Evolutionary conservation across 2,888 invertebrate species (phyloP).

Genomic region (Cylloceria caligata): DNA sequence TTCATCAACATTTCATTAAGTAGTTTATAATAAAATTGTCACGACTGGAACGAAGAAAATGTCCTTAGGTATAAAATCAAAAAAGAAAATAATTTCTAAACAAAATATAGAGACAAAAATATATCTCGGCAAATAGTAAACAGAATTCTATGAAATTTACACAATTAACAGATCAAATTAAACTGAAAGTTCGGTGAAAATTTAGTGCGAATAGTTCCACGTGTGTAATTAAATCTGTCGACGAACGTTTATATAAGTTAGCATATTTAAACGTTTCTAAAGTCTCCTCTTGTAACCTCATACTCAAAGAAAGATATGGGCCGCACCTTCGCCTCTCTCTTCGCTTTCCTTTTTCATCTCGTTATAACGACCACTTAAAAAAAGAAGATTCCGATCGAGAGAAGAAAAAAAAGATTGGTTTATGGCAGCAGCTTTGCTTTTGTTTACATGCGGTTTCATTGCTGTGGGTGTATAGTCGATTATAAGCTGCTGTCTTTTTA

Average conservation of each 20-base stretch:
- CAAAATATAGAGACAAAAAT: background rate
- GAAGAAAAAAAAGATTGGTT: background rate
- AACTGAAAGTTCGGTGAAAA: background rate
- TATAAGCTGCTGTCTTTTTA: constrained; percentile 5
- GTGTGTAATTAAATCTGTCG: background rate
- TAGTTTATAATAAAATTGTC: background rate
- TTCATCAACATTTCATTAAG: background rate
- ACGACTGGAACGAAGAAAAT: background rate
- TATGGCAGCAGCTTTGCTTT: background rate
- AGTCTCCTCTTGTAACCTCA: background rate
- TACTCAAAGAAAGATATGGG: background rate
- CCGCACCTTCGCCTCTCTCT: too few species aligned
- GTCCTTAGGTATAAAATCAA: background rate
- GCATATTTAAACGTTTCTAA: background rate
- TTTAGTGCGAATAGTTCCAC: background rate
- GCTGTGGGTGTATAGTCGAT: background rate
- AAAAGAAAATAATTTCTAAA: background rate
- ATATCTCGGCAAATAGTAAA: background rate
- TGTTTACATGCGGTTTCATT: background rate
- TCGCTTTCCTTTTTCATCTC: too few species aligned
- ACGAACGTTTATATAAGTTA: too few species aligned
- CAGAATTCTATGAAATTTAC: background rate
- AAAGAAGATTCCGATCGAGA: background rate
- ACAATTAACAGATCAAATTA: background rate
- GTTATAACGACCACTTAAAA: background rate